Base-by-base conservation (phyloP, 2,888 invertebrate genomes). In the Trachelus tabidus region DNA sequence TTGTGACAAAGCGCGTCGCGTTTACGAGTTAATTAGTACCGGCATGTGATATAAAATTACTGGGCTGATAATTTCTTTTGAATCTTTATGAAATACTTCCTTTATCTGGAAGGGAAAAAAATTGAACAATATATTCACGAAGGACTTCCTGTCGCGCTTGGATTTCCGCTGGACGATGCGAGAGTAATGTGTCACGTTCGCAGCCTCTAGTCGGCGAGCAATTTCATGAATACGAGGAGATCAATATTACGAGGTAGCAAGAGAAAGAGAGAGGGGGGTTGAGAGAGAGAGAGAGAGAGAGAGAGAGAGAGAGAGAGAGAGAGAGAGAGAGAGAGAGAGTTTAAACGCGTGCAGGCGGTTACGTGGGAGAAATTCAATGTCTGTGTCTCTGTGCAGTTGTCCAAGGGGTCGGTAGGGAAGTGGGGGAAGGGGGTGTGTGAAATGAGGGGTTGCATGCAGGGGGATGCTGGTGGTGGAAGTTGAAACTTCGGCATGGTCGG, bases 211-310 rank as follows among this genome's bases (percentile, higher is more conserved):
- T 33, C 75, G 34, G 74, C 69, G 34, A 75, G 74, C 75, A 69
- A 77, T 77, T 77, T 77, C 75, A 75, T 75, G 77, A 74, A 73
- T 71, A 68, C 69, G 34, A 34, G 12, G 75, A 75, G 77, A 77
- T 77, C 77, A 77, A 77, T 77, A 77, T 77, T 77, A 77, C 77
- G 77, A 77, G 68, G 77, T 75, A 75, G 75, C 12, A 23, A 37
- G 68, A 77, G 73, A 37, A 15, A 77, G 75, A 77, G 77, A 74
- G 34, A 75, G 12, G 11, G 56, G 34, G 30, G 73, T 31, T 4
- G 37, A 69, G 74, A 68, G 37, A 15, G 35, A 31, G 37, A 35
- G 12, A 9, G 34, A 4, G n/a, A 31, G n/a, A 35, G 37, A 68
- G 68, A 1, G 12, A 11, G 34, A 37, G 31, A 30, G 34, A 23